These are phyloP conservation scores for Ornithoptera priamus DNA, from an alignment of 2,888 invertebrate genomes.

Conservation along the genomic window DNA sequence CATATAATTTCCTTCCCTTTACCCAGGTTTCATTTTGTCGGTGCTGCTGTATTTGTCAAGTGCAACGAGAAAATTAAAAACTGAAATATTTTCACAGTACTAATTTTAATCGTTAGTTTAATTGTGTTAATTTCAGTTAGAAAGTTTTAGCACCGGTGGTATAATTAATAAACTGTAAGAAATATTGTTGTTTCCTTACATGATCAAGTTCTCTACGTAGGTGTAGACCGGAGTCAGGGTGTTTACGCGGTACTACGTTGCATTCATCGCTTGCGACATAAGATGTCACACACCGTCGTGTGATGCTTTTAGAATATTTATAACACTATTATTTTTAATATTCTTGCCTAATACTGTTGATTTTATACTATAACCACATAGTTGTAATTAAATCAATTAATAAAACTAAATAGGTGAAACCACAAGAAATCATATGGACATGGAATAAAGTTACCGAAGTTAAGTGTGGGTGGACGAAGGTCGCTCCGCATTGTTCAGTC, in stretches of 20 bases:
- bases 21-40: too few species aligned
- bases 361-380: not conserved
- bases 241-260: not conserved
- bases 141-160: not conserved
- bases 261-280: not conserved
- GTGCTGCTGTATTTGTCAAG: too few species aligned
- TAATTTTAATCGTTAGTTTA: not conserved
- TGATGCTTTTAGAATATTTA: not conserved
- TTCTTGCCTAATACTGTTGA: too few species aligned
- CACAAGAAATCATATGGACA: conserved; percentile 9
- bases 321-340: not conserved
- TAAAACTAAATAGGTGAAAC: conserved; percentile 10
- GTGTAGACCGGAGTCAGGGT: not conserved
- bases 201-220: not conserved
- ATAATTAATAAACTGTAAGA: not conserved
- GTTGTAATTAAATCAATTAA: not conserved
- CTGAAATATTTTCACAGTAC: too few species aligned
- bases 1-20: too few species aligned
- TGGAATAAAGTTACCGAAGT: conserved; percentile 24
- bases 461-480: conserved; percentile 27
- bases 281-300: not conserved
- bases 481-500: conserved; percentile 27
- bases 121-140: not conserved
- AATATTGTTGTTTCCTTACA: not conserved
- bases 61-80: too few species aligned